phyloP scores from a whole-genome alignment of 1,140 invertebrate genomes.

The Lerema accius region DNA sequence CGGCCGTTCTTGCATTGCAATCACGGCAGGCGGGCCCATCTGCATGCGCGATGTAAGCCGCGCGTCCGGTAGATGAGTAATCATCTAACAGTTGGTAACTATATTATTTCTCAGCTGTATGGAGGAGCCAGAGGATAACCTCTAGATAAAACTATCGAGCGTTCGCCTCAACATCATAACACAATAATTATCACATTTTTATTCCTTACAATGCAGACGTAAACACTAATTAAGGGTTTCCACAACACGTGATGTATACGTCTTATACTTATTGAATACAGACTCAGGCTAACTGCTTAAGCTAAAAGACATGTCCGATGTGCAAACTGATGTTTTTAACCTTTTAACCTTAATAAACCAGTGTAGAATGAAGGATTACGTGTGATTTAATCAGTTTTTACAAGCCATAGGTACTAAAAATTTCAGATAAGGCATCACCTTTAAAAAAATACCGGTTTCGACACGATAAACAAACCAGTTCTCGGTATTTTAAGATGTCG shows the following conservation, averaged over 20 bases:
- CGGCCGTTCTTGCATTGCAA: conserved; percentile 69
- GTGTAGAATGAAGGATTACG: conserved; percentile 5
- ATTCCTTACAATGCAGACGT: no score
- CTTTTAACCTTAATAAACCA: conserved; percentile 8
- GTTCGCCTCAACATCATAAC: background rate
- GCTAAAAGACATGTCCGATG: background rate
- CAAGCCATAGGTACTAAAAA: conserved; percentile 7
- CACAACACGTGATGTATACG: no score
- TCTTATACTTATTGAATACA: no score
- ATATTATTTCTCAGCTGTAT: conserved; percentile 50
- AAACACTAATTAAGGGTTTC: no score
- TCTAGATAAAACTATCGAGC: conserved; percentile 12
- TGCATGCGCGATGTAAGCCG: conserved; percentile 64
- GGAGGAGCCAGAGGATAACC: conserved; percentile 27
- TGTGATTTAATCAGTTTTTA: conserved; percentile 17
- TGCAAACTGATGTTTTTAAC: background rate
- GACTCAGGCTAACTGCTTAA: no score
- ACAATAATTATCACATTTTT: no score
- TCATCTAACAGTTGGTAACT: conserved; percentile 68
- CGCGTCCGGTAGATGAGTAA: conserved; percentile 69
- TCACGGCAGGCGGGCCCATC: conserved; percentile 61
- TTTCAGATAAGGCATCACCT: conserved; percentile 13
- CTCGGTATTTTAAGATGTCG: conserved; percentile 27
- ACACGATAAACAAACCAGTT: conserved; percentile 18
- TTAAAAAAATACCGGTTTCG: conserved; percentile 27